A percentile compares a stretch with the other conserved stretches of the same genome.
These are phyloP conservation scores for Sus scrofa DNA, from an alignment of 2,113 vertebrate genomes.

Conservation along the genomic window T2T-Sscrofa CM000812.6:220430001-220430500, in stretches of 20 bases:
- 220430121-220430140: not conserved
- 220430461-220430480: conserved; percentile 6
- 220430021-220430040: not conserved
- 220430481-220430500: not conserved
- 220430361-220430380: not conserved
- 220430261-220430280: not conserved
- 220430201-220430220: not conserved
- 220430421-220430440: not conserved
- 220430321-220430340: not conserved
- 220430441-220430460: not conserved
- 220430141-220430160: not conserved
- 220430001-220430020: not conserved
- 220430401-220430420: not conserved
- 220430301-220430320: not conserved
- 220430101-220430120: not conserved
- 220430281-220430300: not conserved
- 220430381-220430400: not conserved
- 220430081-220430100: not conserved
- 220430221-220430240: not conserved
- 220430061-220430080: not conserved
- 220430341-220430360: not conserved
- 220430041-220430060: not conserved
- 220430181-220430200: not conserved
- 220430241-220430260: conserved; percentile 40
- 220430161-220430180: conserved; percentile 5